Base-by-base conservation (phyloP, 1,140 invertebrate species). In the Spodoptera litura region DNA sequence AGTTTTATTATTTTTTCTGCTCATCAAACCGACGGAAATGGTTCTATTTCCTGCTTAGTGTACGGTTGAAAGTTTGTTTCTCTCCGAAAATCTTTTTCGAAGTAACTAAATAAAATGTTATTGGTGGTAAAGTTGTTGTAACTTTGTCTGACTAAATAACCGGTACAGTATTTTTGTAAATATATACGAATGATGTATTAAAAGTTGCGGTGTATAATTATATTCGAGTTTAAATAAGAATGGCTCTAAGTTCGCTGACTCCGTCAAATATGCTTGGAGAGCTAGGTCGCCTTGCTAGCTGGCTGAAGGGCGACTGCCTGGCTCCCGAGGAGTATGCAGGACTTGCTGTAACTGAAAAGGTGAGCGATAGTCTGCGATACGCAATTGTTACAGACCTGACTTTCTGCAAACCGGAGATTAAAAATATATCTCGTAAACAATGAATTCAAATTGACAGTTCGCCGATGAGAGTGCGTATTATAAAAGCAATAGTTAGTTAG, bases 281-380 rank as follows among this genome's bases (percentile, higher is more conserved):
- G 79, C 85, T 94, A 6, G 92, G 92, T 44, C 85, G 88, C 6
- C 83, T 94, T n/a, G 93, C 93, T 13, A 93, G 81, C 74, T 94
- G 93, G 93, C 79, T 94, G 35, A 93, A 91, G 79, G 93, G 93
- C 9, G 93, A 94, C 77, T 94, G 93, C 78, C 79, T 94, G 52
- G 74, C 88, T 31, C 61, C 91, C 25, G 91, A 93, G 81, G 90
- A 94, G 72, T 92, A 89, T 78, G 87, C 85, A 38, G 93, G 93
- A 6, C 80, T 94, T 5, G 88, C 93, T 44, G 93, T 94, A 11
- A 94, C 93, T 8, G 93, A 94, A 83, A 94, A 94, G 93, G 93
- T 94, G 75, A 88, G 85, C 58, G 13, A 49, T 52, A 70, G 15
- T 66, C 27, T 11, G 38, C 38, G 5, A 44, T 44, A 44, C 9